Evolutionary conservation across 2,888 invertebrate species (phyloP).

Genomic region (Choristoneura rosaceana): DNA sequence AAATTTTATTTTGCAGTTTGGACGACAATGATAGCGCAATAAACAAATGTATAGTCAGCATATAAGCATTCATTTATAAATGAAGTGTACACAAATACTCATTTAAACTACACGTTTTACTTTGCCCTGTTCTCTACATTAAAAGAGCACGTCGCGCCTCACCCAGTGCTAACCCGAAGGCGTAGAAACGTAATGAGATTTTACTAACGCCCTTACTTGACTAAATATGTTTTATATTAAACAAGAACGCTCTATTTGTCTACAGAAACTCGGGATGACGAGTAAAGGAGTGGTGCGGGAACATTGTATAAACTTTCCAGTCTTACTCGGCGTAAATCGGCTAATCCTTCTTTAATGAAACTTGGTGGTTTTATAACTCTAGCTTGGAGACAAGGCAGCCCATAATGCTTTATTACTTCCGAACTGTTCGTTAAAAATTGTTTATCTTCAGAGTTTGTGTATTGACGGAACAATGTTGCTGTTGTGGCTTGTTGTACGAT

Average conservation of each 20-base stretch:
- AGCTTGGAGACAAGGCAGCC: conserved; percentile 30
- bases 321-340: conserved; percentile 33
- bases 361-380: conserved; percentile 41
- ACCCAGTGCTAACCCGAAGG: neutral
- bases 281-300: conserved; percentile 25
- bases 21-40: too few species aligned
- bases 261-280: conserved; percentile 22
- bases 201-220: neutral
- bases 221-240: conserved; percentile 24
- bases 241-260: conserved; percentile 36
- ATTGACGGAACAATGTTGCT: conserved; percentile 34
- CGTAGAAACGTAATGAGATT: conserved; percentile 2
- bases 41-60: too few species aligned
- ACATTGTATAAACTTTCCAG: conserved; percentile 42
- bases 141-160: neutral
- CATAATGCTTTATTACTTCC: conserved; percentile 41
- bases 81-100: too few species aligned
- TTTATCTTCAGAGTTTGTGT: conserved; percentile 36
- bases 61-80: too few species aligned
- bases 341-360: conserved; percentile 42
- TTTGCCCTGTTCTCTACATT: neutral
- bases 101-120: neutral
- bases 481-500: conserved; percentile 2
- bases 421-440: conserved; percentile 41
- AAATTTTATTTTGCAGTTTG: too few species aligned